Conservation (phyloP, 1,140 invertebrate species). For the Drosophila fuyamai region DNA sequence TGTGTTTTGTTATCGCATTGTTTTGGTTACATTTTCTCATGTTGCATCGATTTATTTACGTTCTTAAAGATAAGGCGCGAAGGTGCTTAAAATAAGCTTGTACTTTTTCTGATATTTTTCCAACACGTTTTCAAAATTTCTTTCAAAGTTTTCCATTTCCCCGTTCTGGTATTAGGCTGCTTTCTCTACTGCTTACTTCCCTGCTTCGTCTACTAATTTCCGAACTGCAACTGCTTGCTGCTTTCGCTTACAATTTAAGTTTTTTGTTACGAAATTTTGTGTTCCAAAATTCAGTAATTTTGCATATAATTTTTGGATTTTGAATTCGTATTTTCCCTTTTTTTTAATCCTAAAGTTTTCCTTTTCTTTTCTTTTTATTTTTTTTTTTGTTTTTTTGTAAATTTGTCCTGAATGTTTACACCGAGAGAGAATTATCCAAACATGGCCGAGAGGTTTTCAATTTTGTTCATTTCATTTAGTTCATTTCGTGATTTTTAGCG, state of each 20-base stretch:
- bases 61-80: conserved; percentile 89
- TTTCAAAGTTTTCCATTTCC: conserved; percentile 62
- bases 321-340: conserved; percentile 57
- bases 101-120: conserved; percentile 89
- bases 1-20: conserved; percentile 71
- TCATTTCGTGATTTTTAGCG: conserved; percentile 57
- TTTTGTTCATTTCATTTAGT: conserved; percentile 68
- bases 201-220: conserved; percentile 29
- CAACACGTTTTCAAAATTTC: conserved; percentile 82
- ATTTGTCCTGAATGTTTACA: conserved; percentile 84
- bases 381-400: conserved; percentile 55
- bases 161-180: conserved; percentile 34
- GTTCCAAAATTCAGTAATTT: conserved; percentile 80
- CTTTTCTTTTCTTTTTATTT: conserved; percentile 50
- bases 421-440: conserved; percentile 85
- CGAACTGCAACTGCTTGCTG: conserved; percentile 26
- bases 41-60: conserved; percentile 83
- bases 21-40: conserved; percentile 74
- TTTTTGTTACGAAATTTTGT: conserved; percentile 79
- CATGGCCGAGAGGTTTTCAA: conserved; percentile 84
- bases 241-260: conserved; percentile 67
- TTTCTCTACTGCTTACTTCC: conserved; percentile 28
- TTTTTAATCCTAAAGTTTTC: conserved; percentile 60
- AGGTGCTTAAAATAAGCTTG: conserved; percentile 90
- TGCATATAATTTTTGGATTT: conserved; percentile 79